Conservation (phyloP, 2,797 vertebrate species). For the Epinephelus coioides region DNA sequence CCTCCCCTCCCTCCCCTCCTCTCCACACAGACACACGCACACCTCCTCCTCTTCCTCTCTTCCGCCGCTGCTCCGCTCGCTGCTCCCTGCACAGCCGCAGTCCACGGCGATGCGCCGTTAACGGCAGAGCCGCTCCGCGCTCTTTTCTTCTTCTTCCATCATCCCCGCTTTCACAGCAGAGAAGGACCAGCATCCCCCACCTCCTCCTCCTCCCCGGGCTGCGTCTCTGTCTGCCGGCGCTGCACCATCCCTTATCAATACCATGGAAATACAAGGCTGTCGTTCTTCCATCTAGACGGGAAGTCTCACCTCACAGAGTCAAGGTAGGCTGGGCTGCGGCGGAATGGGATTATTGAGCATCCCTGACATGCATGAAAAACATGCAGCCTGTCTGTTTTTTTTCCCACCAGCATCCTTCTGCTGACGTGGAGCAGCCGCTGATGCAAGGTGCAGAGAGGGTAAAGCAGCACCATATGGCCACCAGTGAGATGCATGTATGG, state of each 20-base stretch:
- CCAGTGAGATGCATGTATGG: conserved; percentile 23
- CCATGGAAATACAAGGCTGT: conserved; percentile 75
- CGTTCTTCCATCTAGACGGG: conserved; percentile 75
- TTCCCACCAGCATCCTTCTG: conserved; percentile 49
- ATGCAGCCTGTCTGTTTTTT: neutral
- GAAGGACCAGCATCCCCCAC: conserved; percentile 43
- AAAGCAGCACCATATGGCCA: conserved; percentile 51
- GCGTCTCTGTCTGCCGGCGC: conserved; percentile 67
- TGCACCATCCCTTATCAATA: conserved; percentile 58
- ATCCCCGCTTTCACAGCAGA: conserved; percentile 49
- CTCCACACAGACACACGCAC: conserved; percentile 2
- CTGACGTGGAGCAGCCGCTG: conserved; percentile 64
- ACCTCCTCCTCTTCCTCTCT: conserved; percentile 10
- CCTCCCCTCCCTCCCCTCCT: neutral
- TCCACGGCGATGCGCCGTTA: conserved; percentile 78
- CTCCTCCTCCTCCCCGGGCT: conserved; percentile 42
- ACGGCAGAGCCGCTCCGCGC: conserved; percentile 70
- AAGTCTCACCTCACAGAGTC: conserved; percentile 76
- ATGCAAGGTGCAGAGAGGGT: conserved; percentile 56
- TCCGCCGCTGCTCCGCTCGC: conserved; percentile 55
- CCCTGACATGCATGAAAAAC: conserved; percentile 36
- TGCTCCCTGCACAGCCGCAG: conserved; percentile 81
- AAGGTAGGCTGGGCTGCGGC: conserved; percentile 77
- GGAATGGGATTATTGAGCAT: conserved; percentile 40
- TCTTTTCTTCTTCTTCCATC: conserved; percentile 54